Percentiles rank a stretch among this genome's conserved stretches.
Conservation (phyloP, 2,888 invertebrate species). For the Pterobdella sp. region DNA sequence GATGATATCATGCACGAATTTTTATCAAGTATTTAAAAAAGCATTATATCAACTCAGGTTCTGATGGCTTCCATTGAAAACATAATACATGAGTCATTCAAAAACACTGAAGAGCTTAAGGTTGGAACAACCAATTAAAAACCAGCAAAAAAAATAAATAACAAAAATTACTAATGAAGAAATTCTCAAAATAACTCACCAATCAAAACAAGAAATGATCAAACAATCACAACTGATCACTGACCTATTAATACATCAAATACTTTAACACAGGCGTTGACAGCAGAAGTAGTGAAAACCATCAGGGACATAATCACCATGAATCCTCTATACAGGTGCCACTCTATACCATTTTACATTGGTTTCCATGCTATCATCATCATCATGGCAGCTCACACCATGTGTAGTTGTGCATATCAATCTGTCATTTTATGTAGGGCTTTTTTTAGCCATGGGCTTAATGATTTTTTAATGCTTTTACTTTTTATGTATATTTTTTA, state of each 20-base stretch:
- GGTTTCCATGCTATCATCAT: not conserved
- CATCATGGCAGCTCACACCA: not conserved
- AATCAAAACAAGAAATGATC: not conserved
- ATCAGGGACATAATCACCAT: constrained; percentile 89
- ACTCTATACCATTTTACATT: not conserved
- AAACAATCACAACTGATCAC: not conserved
- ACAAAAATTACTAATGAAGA: no score
- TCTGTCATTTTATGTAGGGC: not conserved
- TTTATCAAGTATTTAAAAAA: no score
- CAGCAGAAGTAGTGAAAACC: constrained; percentile 92
- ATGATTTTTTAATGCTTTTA: not conserved
- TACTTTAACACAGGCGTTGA: constrained; percentile 71
- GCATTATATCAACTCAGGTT: constrained; percentile 35
- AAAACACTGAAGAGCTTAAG: constrained; percentile 87
- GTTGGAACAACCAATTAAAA: no score
- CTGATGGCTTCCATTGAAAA: constrained; percentile 92
- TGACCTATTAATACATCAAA: no score
- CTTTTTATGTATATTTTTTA: constrained; percentile 10
- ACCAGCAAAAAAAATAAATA: no score
- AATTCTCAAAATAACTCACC: no score
- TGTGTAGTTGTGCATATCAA: not conserved
- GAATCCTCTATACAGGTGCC: constrained; percentile 74
- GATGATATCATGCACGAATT: no score
- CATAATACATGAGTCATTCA: constrained; percentile 75
- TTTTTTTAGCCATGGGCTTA: not conserved